A percentile compares a stretch with the other conserved stretches of the same genome.
Evolutionary conservation across 2,888 invertebrate species (phyloP).

Genomic region (Ophion ellenae): DNA sequence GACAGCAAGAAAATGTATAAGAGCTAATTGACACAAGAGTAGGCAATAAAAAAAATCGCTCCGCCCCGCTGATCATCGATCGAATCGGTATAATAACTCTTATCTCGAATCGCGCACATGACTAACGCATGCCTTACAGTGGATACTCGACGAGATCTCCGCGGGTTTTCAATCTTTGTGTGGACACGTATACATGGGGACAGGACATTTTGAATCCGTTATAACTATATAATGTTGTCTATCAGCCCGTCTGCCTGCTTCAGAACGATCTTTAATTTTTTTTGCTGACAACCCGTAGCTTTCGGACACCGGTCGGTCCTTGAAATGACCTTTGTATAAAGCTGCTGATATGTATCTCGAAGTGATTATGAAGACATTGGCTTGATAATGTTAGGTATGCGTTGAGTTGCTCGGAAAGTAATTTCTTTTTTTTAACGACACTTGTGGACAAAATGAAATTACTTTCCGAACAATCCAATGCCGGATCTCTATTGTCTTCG

Average conservation of each 20-base stretch:
- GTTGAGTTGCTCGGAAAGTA: too few species aligned
- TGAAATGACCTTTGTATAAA: too few species aligned
- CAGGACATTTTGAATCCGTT: not conserved
- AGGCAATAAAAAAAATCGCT: conserved; percentile 41
- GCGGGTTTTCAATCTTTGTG: conserved; percentile 17
- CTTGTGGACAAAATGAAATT: too few species aligned
- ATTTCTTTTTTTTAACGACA: too few species aligned
- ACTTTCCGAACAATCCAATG: too few species aligned
- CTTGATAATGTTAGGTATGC: too few species aligned
- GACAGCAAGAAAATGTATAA: conserved; percentile 18
- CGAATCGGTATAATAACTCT: conserved; percentile 52
- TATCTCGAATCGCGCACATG: conserved; percentile 53
- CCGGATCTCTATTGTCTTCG: conserved; percentile 36
- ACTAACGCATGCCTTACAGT: conserved; percentile 21
- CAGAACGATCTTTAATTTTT: not conserved
- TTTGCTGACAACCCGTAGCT: too few species aligned
- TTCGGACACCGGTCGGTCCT: too few species aligned
- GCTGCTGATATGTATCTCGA: too few species aligned
- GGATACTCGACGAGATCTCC: conserved; percentile 13
- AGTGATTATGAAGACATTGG: too few species aligned
- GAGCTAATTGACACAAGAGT: conserved; percentile 55
- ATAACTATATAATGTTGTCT: not conserved
- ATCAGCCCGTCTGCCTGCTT: not conserved
- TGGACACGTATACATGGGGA: not conserved
- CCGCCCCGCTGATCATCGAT: conserved; percentile 56